Evolutionary conservation across 2,113 vertebrate species (phyloP).

Genomic region (Phylloscopus whistleri): DNA sequence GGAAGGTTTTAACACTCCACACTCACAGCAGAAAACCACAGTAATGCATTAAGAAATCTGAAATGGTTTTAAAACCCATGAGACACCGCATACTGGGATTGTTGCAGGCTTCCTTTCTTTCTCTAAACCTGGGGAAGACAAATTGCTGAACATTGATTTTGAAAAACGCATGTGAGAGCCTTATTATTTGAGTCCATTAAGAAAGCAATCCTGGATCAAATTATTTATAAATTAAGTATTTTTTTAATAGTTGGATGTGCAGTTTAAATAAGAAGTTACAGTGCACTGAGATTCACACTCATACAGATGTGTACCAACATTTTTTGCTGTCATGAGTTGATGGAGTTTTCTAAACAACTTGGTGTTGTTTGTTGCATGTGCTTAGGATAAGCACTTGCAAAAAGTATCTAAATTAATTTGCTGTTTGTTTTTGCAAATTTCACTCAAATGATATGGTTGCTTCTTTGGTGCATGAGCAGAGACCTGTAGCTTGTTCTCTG

Average conservation of each 20-base stretch:
- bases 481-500: not conserved
- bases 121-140: not conserved
- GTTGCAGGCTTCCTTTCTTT: not conserved
- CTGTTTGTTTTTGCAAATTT: not conserved
- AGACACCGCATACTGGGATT: not conserved
- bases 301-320: not conserved
- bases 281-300: accelerated
- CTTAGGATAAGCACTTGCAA: not conserved
- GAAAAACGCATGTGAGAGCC: not conserved
- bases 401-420: not conserved
- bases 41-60: not conserved
- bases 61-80: not conserved
- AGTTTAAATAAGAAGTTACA: not conserved
- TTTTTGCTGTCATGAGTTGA: not conserved
- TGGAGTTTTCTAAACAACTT: not conserved
- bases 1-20: not conserved
- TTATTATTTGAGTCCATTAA: not conserved
- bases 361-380: not conserved
- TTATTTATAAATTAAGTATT: not conserved
- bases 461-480: not conserved
- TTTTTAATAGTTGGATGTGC: not conserved
- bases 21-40: not conserved
- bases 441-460: not conserved
- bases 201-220: not conserved
- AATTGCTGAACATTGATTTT: not conserved